Conservation (phyloP, 2,113 vertebrate genomes). For the Chaetodon trifascialis region DNA sequence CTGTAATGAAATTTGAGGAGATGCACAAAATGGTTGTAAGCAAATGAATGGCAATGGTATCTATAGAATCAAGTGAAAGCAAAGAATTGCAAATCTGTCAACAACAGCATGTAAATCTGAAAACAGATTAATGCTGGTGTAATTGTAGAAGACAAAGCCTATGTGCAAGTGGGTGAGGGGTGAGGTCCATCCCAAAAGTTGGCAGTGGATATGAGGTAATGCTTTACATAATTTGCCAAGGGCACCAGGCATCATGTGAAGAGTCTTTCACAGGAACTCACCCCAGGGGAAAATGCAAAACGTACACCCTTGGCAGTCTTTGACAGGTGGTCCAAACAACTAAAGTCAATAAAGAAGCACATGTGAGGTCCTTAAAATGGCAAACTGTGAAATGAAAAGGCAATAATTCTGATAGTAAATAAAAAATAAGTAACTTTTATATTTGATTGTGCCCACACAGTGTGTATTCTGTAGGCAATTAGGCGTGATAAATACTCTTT, state of each 20-base stretch:
- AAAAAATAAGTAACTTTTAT: too few species aligned
- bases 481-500: background rate
- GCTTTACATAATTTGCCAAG: slow-evolving; percentile 77
- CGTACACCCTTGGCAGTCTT: slow-evolving; percentile 34
- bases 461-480: background rate
- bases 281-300: slow-evolving; percentile 72
- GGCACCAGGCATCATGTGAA: slow-evolving; percentile 52
- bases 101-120: slow-evolving; percentile 62
- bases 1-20: background rate
- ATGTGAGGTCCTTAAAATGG: background rate
- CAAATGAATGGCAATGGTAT: background rate
- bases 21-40: background rate
- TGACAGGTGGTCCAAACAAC: slow-evolving; percentile 43
- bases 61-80: slow-evolving; percentile 58
- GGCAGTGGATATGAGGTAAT: slow-evolving; percentile 69
- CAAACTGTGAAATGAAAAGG: background rate
- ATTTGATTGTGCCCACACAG: background rate
- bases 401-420: background rate
- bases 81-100: slow-evolving; percentile 37
- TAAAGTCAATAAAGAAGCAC: slow-evolving; percentile 17
- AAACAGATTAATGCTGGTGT: slow-evolving; percentile 56
- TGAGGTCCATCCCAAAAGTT: slow-evolving; percentile 45
- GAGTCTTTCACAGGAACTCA: slow-evolving; percentile 61
- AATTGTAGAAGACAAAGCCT: slow-evolving; percentile 64
- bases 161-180: slow-evolving; percentile 42